Evolutionary conservation across 2,888 invertebrate genomes (phyloP), one percentile per base, ranked within the genome.

Genomic region (Azorinus chamasolen): DNA sequence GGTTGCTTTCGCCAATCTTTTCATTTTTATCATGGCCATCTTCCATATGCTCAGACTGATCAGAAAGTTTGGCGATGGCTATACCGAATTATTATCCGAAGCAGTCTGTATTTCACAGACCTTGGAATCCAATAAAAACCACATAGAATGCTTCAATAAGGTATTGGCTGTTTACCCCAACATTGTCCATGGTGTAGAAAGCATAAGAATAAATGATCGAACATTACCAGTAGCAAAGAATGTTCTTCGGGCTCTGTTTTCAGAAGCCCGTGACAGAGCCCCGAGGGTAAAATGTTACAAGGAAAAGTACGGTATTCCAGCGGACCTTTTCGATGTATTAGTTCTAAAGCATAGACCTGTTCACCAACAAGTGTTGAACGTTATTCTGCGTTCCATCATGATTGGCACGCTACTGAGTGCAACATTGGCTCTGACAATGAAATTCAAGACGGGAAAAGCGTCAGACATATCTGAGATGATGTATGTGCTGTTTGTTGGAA

Each of bases 381-480:
- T 79, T 6, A 20, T 55, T 1, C 62, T 79, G n/a, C 64, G 73
- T 10, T 24, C 65, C 4, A 41, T 39, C 4, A 16, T 79, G 18
- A 79, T 79, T 16, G 32, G 57, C 1, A 20, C 45, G 2, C 57
- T 79, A 37, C 41, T 79, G 1, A 25, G 48, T 5, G n/a, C 62
- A 14, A 65, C 73, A n/a, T 50, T 74, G 27, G 62, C 51, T 25
- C 61, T 79, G 8, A 51, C 66, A 0, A 24, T 37, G 2, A 55
- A 53, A 5, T 69, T 59, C 53, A 53, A 48, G 4, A 45, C 55
- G 1, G 69, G 68, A 1, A 61, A 72, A 2, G 45, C 69, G 16
- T 57, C 65, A 14, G 78, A 74, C 25, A 70, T 70, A 10, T 73
- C 78, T 4, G 78, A 79, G 20, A 73, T 79, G 4, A 79, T 79